These are phyloP conservation scores for Pyralis farinalis DNA, from an alignment of 2,888 invertebrate genomes.

Conservation along the genomic window DNA sequence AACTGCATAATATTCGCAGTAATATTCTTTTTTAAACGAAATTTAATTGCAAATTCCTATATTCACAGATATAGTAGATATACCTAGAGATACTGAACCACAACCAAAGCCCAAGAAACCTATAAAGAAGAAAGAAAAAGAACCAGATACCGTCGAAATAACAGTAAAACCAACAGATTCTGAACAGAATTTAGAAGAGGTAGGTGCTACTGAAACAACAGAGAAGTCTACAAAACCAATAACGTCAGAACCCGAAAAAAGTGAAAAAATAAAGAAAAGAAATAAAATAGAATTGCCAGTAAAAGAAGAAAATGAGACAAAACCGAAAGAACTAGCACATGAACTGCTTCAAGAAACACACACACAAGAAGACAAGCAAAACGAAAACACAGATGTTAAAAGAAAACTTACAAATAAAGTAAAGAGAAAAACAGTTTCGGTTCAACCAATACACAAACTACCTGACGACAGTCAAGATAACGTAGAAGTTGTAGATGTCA, in stretches of 20 bases:
- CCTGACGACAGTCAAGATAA: background rate
- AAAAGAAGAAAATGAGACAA: background rate
- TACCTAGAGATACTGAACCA: background rate
- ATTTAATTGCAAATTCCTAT: background rate
- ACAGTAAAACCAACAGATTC: background rate
- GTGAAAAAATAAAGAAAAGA: background rate
- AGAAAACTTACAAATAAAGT: constrained; percentile 11
- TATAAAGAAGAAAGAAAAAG: constrained; percentile 10
- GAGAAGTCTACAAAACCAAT: background rate
- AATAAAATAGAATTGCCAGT: background rate
- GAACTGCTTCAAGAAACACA: too few species aligned
- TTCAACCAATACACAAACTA: background rate
- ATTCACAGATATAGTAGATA: constrained; percentile 3
- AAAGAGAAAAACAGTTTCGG: constrained; percentile 8
- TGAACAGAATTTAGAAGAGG: too few species aligned
- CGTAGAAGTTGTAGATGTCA: background rate
- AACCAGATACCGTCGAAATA: constrained; percentile 1
- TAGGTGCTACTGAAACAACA: background rate
- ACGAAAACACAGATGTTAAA: background rate
- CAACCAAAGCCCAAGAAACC: constrained; percentile 1
- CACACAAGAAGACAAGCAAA: background rate
- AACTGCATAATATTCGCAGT: too few species aligned
- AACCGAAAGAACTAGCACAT: background rate
- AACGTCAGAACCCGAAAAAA: too few species aligned
- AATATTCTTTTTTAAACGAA: too few species aligned